Evolutionary conservation across 2,113 vertebrate genomes (phyloP).

Genomic region (Muscicapa adusta): DNA sequence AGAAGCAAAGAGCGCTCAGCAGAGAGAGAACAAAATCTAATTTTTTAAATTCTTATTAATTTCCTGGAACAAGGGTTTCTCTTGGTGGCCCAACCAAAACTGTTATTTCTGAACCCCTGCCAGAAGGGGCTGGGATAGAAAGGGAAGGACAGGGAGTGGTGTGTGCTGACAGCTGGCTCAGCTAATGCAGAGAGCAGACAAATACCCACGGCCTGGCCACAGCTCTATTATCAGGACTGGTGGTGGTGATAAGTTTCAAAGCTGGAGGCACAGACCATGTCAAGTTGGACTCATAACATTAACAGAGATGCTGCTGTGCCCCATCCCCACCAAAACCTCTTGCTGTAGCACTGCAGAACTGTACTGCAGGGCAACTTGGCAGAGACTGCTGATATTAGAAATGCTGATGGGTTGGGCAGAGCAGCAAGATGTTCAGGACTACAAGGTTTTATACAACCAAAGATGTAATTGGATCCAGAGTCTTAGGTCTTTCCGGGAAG

Average conservation of each 20-base stretch:
- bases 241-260: not conserved
- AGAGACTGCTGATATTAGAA: not conserved
- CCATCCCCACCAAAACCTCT: not conserved
- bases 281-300: not conserved
- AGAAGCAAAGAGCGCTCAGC: not conserved
- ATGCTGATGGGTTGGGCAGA: not conserved
- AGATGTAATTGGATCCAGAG: slow-evolving; percentile 47
- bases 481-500: slow-evolving; percentile 38
- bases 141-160: not conserved
- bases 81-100: not conserved
- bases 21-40: not conserved
- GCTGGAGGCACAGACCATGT: not conserved
- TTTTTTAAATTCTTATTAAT: not conserved
- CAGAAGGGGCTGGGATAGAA: not conserved
- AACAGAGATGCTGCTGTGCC: not conserved
- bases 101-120: not conserved
- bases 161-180: not conserved
- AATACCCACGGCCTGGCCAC: not conserved
- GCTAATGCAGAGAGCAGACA: not conserved
- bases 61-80: not conserved
- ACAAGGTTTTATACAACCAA: slow-evolving; percentile 7
- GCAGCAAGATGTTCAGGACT: not conserved
- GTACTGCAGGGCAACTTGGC: not conserved
- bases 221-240: not conserved
- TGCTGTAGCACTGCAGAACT: not conserved